Base-by-base conservation (phyloP, 2,888 invertebrate species). In the Lasioglossum leucozonium region DNA sequence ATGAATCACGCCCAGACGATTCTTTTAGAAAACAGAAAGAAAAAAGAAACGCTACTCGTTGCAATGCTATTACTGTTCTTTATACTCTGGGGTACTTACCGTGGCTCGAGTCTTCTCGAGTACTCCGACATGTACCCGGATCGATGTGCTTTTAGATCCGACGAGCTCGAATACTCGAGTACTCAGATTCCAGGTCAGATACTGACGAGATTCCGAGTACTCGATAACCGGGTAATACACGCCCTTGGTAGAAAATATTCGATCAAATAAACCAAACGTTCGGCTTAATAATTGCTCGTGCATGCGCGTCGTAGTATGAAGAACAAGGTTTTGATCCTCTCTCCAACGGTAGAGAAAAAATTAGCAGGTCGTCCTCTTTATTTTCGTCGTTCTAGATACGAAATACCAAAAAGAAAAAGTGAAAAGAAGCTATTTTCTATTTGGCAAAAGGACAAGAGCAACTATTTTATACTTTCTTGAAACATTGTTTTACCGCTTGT, bases 1-100 rank as follows among this genome's bases (percentile, higher is more conserved):
- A 16, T 26, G 42, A 69, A 76, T 37, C 72, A n/a, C 37, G 51
- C 55, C 51, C 47, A 44, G 55, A 72, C 26, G 5, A 13, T 72
- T 72, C 47, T 34, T 55, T 42, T 11, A 58, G 6, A 11, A 65
- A 65, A 18, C 34, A 37, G 13, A 79, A 51, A 42, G 16, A 22
- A 34, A 79, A 51, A 34, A 18, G 18, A 55, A 67, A 78, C 26
- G n/a, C 30, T 34, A 34, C 42, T 75, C 55, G 42, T n/a, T 26
- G n/a, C n/a, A n/a, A 55, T 26, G 16, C 26, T 74, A 71, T 79
- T 44, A 47, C 18, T 44, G 42, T 79, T 80, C 79, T 76, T 80
- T 85, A 26, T 80, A 80, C 47, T 65, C 58, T 72, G 30, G 58
- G 16, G 26, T 26, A 26, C 5, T 58, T 58, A 26, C 13, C 18